Base-by-base conservation (phyloP, 2,797 vertebrate species). In the Columba guinea region DNA sequence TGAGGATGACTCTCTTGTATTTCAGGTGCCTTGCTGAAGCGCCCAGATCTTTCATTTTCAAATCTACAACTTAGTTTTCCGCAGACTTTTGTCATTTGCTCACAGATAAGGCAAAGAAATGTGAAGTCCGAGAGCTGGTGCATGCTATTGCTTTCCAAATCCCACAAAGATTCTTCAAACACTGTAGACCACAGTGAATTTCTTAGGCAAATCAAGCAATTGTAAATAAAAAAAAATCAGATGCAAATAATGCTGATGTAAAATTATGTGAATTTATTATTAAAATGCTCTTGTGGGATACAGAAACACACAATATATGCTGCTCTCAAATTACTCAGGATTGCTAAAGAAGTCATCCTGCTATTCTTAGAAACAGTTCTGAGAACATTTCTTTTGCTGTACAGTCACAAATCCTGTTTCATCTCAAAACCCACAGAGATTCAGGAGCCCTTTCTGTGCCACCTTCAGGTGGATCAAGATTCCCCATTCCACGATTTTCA, bases 341-440 rank as follows among this genome's bases (percentile, higher is more conserved):
- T 79, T 92, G 75, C 81, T 96, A 41, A 70, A 90, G 80, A 93
- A 95, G 46, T 93, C 78, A 83, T 77, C 62, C n/a, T 80, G 58
- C 48, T 95, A 93, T 94, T 96, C 84, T 96, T 92, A 94, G 94
- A 89, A 93, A 64, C 68, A 77, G 41, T 84, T 95, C 83, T 85
- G 84, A 94, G 86, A 92, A 93, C 90, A 82, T 75, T 92, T 91
- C 37, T 79, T 87, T 90, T 85, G 64, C 88, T 83, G 41, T 49
- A 84, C 3, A 9, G 63, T 91, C 4, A 93, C 46, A 79, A 88
- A 89, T 75, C 63, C 77, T 90, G 14, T 49, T 96, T 84, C 63
- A 77, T 70, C 64, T 91, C 67, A 84, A 95, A 94, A 70, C 52
- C 44, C 85, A 77, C 69, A 37, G 68, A 84, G 41, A 69, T 64